Evolutionary conservation across 2,888 invertebrate genomes (phyloP).

Genomic region (Chesias legatella): DNA sequence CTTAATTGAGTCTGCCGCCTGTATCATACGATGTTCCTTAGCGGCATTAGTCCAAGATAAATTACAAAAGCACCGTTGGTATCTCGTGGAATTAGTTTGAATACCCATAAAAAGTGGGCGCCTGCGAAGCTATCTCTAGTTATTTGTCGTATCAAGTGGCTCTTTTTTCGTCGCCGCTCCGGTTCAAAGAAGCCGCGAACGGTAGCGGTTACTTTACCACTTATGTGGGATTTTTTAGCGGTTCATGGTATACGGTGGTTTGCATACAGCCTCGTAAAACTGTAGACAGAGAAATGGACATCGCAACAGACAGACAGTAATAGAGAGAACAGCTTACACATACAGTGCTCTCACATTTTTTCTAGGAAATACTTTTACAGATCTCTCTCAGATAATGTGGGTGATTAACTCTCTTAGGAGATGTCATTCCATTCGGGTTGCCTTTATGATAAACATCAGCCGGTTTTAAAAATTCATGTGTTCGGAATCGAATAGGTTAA

Average conservation of each 20-base stretch:
- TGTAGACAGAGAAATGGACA: constrained; percentile 13
- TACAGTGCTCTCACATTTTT: constrained; percentile 13
- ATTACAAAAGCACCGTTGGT: constrained; percentile 42
- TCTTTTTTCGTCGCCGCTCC: constrained; percentile 50
- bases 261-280: constrained; percentile 59
- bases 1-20: constrained; percentile 12
- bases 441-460: constrained; percentile 24
- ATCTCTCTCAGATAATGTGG: constrained; percentile 22
- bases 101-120: constrained; percentile 62
- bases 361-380: constrained; percentile 24
- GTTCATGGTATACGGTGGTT: constrained; percentile 45
- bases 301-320: constrained; percentile 6
- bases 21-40: constrained; percentile 12
- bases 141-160: constrained; percentile 77
- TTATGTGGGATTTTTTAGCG: constrained; percentile 57
- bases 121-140: constrained; percentile 66
- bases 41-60: constrained; percentile 41
- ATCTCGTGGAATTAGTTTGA: constrained; percentile 54
- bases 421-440: constrained; percentile 16
- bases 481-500: constrained; percentile 21
- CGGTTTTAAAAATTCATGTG: constrained; percentile 19
- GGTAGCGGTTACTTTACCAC: constrained; percentile 61
- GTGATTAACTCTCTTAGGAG: constrained; percentile 24
- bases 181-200: constrained; percentile 66
- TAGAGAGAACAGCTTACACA: constrained; percentile 1